Base-by-base conservation (phyloP, 2,888 invertebrate genomes). In the Invenusta paracnida region DNA sequence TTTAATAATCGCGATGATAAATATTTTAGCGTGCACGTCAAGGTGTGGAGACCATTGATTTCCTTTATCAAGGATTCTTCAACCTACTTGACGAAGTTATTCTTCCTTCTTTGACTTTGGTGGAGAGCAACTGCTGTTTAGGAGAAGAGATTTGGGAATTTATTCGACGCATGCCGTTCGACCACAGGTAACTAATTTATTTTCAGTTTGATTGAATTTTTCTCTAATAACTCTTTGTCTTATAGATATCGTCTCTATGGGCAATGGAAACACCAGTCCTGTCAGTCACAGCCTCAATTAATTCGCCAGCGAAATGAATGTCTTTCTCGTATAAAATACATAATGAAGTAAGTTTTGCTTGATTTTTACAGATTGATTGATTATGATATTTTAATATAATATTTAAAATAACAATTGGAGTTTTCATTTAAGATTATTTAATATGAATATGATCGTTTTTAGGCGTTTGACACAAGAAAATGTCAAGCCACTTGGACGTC, bases 131-230 rank as follows among this genome's bases (percentile, higher is more conserved):
- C 92, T 97, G 97, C 90, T 96, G 96, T 88, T 94, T 98, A 91
- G 95, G 97, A 0, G 98, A 99, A 91, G 97, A 98, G 92, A 94
- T 99, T 87, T 99, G 98, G 95, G 94, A 94, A 82, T 93, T 98
- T 83, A 92, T 93, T 67, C 91, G 89, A 87, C 87, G 89, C 13
- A 90, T 92, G 87, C 91, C 92, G 0, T 92, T 92, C 88, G 89
- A 91, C 87, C 89, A 90, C 86, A 89, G 92, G 89, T 92, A 88
- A 85, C 84, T 30, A 25, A 28, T 2, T 82, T 13, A 28, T 27
- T 82, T 28, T 82, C 29, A 5, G 27, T n/a, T n/a, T 25, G 27
- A 27, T 82, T 82, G 30, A n/a, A n/a, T n/a, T n/a, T n/a, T n/a
- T n/a, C n/a, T n/a, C n/a, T n/a, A n/a, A n/a, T n/a, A n/a, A n/a